Percentiles rank a stretch among this genome's conserved stretches.
phyloP scores from a whole-genome alignment of 2,113 vertebrate species.

The Serinus canaria region DNA sequence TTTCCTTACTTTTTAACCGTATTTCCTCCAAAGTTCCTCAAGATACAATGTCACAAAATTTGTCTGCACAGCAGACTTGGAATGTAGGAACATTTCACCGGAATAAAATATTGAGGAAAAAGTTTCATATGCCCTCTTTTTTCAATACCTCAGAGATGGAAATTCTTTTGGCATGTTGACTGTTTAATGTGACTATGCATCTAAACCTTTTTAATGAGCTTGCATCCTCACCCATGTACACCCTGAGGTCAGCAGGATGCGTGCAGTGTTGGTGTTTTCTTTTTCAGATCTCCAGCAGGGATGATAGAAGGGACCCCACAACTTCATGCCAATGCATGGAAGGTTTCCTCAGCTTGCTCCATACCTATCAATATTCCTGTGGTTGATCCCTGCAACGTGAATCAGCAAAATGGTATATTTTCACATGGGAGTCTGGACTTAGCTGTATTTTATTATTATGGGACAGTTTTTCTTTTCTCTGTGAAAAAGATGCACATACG shows the following conservation, averaged over 20 bases:
- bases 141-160: background rate
- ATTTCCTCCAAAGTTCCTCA: background rate
- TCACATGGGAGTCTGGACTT: background rate
- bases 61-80: background rate
- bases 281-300: conserved; percentile 88
- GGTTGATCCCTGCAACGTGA: conserved; percentile 91
- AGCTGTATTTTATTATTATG: background rate
- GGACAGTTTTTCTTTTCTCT: background rate
- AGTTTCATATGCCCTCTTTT: background rate
- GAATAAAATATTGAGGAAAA: background rate
- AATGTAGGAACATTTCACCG: background rate
- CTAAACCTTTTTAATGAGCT: background rate
- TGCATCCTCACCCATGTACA: background rate
- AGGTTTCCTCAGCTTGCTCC: conserved; percentile 91
- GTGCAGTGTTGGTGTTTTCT: background rate
- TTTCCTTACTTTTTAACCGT: background rate
- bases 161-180: background rate
- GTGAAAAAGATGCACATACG: background rate
- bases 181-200: background rate
- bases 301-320: conserved; percentile 99
- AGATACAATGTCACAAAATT: background rate
- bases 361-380: conserved; percentile 90
- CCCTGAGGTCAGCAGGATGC: background rate
- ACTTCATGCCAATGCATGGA: conserved; percentile 94
- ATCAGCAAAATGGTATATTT: conserved; percentile 89